Evolutionary conservation across 2,797 vertebrate genomes (phyloP), one percentile per base, ranked within the genome.

Genomic region (Enteromius fasciolatus): DNA sequence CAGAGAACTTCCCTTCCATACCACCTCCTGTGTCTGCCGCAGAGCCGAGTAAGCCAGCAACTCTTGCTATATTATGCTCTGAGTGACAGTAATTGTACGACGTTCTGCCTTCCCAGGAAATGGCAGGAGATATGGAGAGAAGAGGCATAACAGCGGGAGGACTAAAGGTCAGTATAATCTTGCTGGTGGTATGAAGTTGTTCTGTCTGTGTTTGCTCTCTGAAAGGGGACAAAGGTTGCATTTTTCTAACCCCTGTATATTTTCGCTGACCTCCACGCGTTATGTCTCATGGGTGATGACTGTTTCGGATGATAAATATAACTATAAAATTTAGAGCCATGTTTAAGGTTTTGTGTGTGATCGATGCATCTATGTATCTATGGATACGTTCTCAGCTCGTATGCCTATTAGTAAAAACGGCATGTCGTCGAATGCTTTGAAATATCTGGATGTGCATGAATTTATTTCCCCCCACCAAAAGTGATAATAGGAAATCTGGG

Each of bases 51-150:
- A 46, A n/a, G 59, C 48, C 76, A 76, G 54, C 31, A 64, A 48
- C 78, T 72, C 25, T 36, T 76, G 77, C 50, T 44, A 25, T 73
- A 50, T 81, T 79, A 66, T 52, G 33, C 44, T 46, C 33, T 86
- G 85, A 87, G 44, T 86, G 84, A 86, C 77, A 81, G 80, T 84
- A 85, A 83, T 86, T 84, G 85, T 81, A 66, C n/a, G 23, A 46
- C 54, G 44, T 84, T 69, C 61, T 78, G 69, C 39, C 57, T 81
- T 31, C 23, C 63, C 46, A 36, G 33, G 72, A 76, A 79, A 78
- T 80, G 48, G 78, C 70, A 50, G 63, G 66, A 85, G 44, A 72
- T 66, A 75, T 48, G 80, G 41, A 63, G 74, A 85, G 50, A 44
- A 81, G 63, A 68, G 69, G 67, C 69, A 78, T 83, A 54, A 75